Evolutionary conservation across 2,888 invertebrate species (phyloP).

Genomic region (Sceliomorpha sp.): DNA sequence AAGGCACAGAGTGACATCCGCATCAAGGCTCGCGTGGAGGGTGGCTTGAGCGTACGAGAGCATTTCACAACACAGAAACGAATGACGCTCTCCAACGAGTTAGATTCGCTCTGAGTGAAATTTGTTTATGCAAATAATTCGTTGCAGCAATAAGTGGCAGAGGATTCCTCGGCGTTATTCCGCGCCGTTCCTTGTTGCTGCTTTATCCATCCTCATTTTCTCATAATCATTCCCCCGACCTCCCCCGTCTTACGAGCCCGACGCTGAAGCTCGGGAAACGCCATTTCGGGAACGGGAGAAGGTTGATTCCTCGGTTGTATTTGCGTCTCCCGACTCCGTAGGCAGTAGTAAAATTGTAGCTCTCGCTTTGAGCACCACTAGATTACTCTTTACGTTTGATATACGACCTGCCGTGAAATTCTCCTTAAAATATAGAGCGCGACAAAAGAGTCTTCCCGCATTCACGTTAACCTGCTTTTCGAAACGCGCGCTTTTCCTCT

Average conservation of each 20-base stretch:
- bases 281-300: conserved; percentile 15
- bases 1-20: conserved; percentile 13
- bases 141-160: conserved; percentile 61
- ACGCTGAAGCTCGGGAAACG: conserved; percentile 14
- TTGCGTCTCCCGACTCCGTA: conserved; percentile 7
- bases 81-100: conserved; percentile 58
- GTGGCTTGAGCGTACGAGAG: conserved; percentile 42
- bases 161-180: conserved; percentile 80
- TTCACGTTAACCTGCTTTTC: too few species aligned
- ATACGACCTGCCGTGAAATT: conserved; percentile 14
- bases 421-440: too few species aligned
- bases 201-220: conserved; percentile 75
- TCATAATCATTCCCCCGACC: conserved; percentile 37
- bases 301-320: conserved; percentile 2
- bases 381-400: conserved; percentile 21
- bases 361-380: conserved; percentile 21
- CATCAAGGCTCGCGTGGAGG: conserved; percentile 7
- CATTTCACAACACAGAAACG: conserved; percentile 58
- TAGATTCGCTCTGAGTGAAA: conserved; percentile 65
- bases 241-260: conserved; percentile 22
- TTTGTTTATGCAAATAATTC: conserved; percentile 74
- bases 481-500: too few species aligned
- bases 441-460: too few species aligned
- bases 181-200: conserved; percentile 81
- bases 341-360: conserved; percentile 11